A percentile compares a stretch with the other conserved stretches of the same genome.
Evolutionary conservation across 2,888 invertebrate genomes (phyloP).

Genomic region (Tenthredo amoena): DNA sequence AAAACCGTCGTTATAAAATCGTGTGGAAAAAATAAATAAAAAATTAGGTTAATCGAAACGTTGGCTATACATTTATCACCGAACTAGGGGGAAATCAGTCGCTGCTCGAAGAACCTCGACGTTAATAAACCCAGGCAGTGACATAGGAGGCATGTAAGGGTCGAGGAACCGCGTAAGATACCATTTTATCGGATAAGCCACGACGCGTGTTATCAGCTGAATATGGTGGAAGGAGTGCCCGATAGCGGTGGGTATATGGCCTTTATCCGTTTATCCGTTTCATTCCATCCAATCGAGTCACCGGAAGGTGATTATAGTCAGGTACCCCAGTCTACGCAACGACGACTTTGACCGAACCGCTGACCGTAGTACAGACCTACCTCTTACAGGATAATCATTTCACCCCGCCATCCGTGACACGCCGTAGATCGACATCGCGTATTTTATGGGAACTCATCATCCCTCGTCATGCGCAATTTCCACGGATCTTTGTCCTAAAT

Average conservation of each 20-base stretch:
- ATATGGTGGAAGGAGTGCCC: conserved; percentile 47
- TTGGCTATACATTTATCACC: neutral
- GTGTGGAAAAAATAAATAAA: neutral
- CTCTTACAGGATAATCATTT: conserved; percentile 15
- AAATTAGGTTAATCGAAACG: neutral
- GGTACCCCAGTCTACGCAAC: conserved; percentile 12
- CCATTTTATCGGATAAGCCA: conserved; percentile 42
- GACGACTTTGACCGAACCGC: conserved; percentile 18
- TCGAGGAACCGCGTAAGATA: conserved; percentile 48
- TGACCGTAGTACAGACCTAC: conserved; percentile 24
- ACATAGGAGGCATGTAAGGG: conserved; percentile 14
- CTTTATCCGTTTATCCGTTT: conserved; percentile 49
- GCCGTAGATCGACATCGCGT: conserved; percentile 25
- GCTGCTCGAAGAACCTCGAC: neutral
- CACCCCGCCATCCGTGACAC: neutral
- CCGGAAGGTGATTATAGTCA: conserved; percentile 45
- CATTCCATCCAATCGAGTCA: conserved; percentile 47
- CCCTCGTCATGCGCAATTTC: neutral
- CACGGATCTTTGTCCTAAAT: neutral
- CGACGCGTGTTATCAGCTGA: conserved; percentile 49
- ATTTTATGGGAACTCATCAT: neutral
- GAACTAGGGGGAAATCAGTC: neutral
- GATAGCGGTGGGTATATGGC: conserved; percentile 49
- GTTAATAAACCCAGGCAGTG: conserved; percentile 18
- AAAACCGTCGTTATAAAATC: neutral